These are phyloP conservation scores for Cebus imitator DNA, from an alignment of 2,113 vertebrate genomes.

Conservation along the genomic window DNA sequence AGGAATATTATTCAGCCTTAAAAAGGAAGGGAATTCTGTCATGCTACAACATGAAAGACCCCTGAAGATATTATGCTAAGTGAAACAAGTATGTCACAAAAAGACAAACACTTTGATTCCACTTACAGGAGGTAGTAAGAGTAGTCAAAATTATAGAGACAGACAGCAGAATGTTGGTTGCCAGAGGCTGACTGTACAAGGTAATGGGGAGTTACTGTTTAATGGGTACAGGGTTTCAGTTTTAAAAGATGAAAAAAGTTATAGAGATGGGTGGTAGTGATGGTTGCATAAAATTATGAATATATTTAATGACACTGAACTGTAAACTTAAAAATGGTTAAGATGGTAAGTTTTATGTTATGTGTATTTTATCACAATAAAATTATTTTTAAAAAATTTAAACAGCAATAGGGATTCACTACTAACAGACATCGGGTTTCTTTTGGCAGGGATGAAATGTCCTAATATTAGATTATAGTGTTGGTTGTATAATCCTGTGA, in stretches of 20 bases:
- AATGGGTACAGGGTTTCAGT: not conserved
- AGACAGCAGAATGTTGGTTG: not conserved
- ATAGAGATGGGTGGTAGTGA: not conserved
- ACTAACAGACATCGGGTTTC: not conserved
- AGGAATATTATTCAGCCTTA: not conserved
- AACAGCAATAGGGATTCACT: not conserved
- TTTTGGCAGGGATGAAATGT: not conserved
- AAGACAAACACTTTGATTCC: not conserved
- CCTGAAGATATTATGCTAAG: not conserved
- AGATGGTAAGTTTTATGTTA: not conserved
- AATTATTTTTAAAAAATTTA: not conserved
- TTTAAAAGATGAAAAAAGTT: not conserved
- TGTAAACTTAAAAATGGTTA: not conserved
- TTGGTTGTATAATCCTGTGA: not conserved
- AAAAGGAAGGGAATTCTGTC: not conserved
- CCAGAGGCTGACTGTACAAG: not conserved
- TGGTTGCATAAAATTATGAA: not conserved
- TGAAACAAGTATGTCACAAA: not conserved
- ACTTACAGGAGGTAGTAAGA: not conserved
- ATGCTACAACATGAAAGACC: not conserved
- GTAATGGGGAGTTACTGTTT: not conserved
- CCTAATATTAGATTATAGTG: not conserved
- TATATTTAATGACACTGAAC: not conserved
- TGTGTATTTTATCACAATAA: not conserved
- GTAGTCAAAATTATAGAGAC: not conserved